Conservation (phyloP, 1,140 invertebrate genomes). For the Cherax quadricarinatus region DNA sequence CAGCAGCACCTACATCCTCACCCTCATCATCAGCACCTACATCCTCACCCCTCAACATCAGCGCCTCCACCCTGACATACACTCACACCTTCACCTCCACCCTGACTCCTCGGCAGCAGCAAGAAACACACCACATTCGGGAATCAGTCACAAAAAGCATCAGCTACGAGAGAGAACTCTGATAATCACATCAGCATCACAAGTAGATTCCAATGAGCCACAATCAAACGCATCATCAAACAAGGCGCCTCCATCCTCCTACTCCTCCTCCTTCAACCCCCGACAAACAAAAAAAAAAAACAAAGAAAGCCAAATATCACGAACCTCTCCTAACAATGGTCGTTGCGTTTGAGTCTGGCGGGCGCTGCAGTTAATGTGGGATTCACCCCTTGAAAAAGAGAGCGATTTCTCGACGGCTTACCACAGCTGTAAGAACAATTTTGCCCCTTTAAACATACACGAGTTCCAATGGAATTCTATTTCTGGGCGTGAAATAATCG, state of each 20-base stretch:
- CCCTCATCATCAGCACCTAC: background rate
- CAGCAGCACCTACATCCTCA: background rate
- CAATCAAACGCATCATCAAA: slow-evolving; percentile 59
- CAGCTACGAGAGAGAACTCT: slow-evolving; percentile 15
- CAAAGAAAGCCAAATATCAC: slow-evolving; percentile 26
- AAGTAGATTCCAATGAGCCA: slow-evolving; percentile 27
- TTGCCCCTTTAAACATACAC: background rate
- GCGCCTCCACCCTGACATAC: background rate
- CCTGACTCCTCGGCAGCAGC: background rate
- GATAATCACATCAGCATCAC: slow-evolving; percentile 47
- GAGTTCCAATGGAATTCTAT: no score
- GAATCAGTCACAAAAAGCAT: background rate
- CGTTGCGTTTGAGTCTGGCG: slow-evolving; percentile 21
- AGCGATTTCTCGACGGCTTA: slow-evolving; percentile 34
- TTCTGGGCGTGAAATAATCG: no score
- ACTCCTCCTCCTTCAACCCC: no score
- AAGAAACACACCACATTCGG: background rate
- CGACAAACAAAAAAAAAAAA: background rate
- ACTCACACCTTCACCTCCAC: background rate
- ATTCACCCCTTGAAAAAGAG: slow-evolving; percentile 57
- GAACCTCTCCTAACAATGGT: slow-evolving; percentile 40
- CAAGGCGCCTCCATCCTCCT: background rate
- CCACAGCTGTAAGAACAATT: background rate
- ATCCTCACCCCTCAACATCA: background rate
- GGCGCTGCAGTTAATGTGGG: slow-evolving; percentile 48